phyloP scores from a whole-genome alignment of 2,888 invertebrate genomes.

The Morpho achilles region DNA sequence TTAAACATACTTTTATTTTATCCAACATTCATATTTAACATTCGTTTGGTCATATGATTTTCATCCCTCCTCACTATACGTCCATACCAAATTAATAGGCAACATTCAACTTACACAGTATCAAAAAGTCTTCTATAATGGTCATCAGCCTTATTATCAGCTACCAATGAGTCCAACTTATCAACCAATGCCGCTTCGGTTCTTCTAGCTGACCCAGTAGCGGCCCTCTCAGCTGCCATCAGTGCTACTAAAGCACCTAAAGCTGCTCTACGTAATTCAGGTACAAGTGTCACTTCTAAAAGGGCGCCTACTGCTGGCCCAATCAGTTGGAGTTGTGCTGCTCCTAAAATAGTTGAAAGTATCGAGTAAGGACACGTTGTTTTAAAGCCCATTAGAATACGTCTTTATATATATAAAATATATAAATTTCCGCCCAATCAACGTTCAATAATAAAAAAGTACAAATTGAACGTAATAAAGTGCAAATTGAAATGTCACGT shows the following conservation, averaged over 20 bases:
- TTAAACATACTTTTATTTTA: no score
- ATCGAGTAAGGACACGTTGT: not conserved
- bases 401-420: no score
- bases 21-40: no score
- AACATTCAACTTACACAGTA: constrained; percentile 88
- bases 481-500: no score
- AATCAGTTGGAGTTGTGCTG: constrained; percentile 92
- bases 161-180: constrained; percentile 94
- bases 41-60: no score
- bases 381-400: no score
- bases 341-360: constrained; percentile 66
- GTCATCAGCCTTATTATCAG: constrained; percentile 96
- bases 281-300: constrained; percentile 94
- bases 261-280: constrained; percentile 93
- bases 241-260: constrained; percentile 96
- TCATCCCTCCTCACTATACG: no score
- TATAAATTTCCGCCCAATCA: no score
- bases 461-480: no score
- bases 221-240: constrained; percentile 94
- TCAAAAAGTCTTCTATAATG: constrained; percentile 96
- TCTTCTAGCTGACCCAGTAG: constrained; percentile 91
- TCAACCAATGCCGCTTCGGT: constrained; percentile 97
- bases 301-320: constrained; percentile 96
- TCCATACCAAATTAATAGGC: no score
- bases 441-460: no score